Conservation (phyloP, 2,888 invertebrate species). For the Drosophila testacea region DNA sequence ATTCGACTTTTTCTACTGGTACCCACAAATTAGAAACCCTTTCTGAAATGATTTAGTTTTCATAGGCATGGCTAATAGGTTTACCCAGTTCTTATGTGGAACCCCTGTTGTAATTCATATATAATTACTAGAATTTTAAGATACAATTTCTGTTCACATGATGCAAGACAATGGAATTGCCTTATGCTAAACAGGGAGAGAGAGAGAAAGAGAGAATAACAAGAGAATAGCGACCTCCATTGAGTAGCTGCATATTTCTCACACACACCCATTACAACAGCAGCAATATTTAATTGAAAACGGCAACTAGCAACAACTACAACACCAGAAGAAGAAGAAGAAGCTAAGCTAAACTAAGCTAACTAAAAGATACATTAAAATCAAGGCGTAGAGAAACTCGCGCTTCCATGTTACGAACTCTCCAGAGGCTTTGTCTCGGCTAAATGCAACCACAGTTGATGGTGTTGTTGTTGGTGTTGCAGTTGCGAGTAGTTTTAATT, state of each 20-base stretch:
- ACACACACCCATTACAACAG: conserved; percentile 31
- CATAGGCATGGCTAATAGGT: conserved; percentile 22
- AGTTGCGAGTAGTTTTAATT: conserved; percentile 71
- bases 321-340: conserved; percentile 8
- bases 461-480: conserved; percentile 37
- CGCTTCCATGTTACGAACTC: conserved; percentile 63
- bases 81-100: conserved; percentile 30
- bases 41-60: conserved; percentile 14
- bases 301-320: conserved; percentile 46
- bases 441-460: conserved; percentile 47
- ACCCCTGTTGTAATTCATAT: conserved; percentile 29
- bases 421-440: conserved; percentile 44
- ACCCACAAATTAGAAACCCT: conserved; percentile 18
- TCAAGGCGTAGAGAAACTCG: conserved; percentile 75
- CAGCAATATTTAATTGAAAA: conserved; percentile 72
- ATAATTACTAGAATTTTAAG: conserved; percentile 49
- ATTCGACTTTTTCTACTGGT: not conserved
- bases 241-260: conserved; percentile 70
- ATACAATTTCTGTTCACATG: conserved; percentile 54
- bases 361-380: conserved; percentile 77
- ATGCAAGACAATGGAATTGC: conserved; percentile 68
- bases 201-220: conserved; percentile 20
- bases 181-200: conserved; percentile 60
- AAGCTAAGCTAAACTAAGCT: conserved; percentile 22
- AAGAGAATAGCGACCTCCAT: conserved; percentile 65